Conservation (phyloP, 2,888 invertebrate species). For the Plutella xylostella region DNA sequence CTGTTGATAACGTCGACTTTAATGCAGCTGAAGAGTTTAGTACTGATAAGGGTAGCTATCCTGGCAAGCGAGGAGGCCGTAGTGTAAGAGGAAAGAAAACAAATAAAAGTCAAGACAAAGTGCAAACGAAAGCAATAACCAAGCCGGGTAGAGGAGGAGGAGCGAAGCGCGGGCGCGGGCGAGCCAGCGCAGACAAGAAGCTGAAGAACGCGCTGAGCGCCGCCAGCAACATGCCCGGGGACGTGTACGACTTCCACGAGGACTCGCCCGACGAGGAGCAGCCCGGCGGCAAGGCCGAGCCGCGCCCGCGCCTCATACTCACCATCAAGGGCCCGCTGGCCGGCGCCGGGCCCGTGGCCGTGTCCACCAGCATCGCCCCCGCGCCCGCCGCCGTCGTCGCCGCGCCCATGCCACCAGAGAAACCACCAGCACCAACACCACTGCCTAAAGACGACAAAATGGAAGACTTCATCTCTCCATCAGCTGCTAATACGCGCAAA, state of each 20-base stretch:
- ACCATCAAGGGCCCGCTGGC: constrained; percentile 81
- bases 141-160: constrained; percentile 44
- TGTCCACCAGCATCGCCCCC: constrained; percentile 40
- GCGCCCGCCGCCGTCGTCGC: no score
- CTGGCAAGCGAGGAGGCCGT: constrained; percentile 51
- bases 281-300: constrained; percentile 48
- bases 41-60: constrained; percentile 24
- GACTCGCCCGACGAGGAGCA: constrained; percentile 84
- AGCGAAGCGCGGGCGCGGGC: constrained; percentile 60
- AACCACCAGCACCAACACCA: constrained; percentile 24
- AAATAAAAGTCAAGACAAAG: constrained; percentile 46
- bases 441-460: constrained; percentile 50
- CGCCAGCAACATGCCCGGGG: constrained; percentile 73
- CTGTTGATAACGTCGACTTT: constrained; percentile 20
- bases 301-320: constrained; percentile 80
- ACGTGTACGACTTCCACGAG: constrained; percentile 92
- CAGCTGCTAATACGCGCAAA: constrained; percentile 77
- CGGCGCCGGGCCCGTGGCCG: constrained; percentile 44
- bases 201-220: constrained; percentile 50
- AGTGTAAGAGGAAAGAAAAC: constrained; percentile 49
- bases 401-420: constrained; percentile 37
- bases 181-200: constrained; percentile 67
- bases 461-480: constrained; percentile 74
- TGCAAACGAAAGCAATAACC: constrained; percentile 58
- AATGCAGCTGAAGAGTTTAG: constrained; percentile 24